Evolutionary conservation across 2,113 vertebrate genomes (phyloP).

Genomic region (Clinocottus analis): DNA sequence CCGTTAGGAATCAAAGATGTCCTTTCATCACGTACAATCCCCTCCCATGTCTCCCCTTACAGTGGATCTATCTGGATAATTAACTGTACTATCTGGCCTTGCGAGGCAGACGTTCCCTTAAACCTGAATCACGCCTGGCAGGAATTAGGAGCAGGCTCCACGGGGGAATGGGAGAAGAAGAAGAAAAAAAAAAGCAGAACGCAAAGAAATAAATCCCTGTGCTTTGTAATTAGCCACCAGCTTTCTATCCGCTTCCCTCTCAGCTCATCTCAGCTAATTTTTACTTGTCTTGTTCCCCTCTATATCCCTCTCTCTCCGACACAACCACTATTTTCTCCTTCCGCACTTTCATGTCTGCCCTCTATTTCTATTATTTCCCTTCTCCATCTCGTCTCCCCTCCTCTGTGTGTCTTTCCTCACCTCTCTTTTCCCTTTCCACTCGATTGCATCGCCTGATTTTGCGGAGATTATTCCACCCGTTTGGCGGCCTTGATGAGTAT

Average conservation of each 20-base stretch:
- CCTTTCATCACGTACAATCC: slow-evolving; percentile 72
- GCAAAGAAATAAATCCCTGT: slow-evolving; percentile 71
- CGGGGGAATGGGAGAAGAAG: slow-evolving; percentile 23
- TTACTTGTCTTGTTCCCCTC: slow-evolving; percentile 21
- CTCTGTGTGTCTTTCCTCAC: slow-evolving; percentile 4
- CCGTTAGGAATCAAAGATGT: slow-evolving; percentile 57
- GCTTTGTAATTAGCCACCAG: slow-evolving; percentile 75
- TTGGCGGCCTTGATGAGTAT: slow-evolving; percentile 73
- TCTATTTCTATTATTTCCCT: slow-evolving; percentile 27
- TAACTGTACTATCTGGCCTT: slow-evolving; percentile 58
- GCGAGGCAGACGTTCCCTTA: slow-evolving; percentile 48
- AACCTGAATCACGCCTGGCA: slow-evolving; percentile 49
- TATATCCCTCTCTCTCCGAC: slow-evolving; percentile 13
- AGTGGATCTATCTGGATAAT: slow-evolving; percentile 68
- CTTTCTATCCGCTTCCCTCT: slow-evolving; percentile 31
- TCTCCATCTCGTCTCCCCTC: slow-evolving; percentile 14
- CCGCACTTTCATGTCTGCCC: slow-evolving; percentile 33
- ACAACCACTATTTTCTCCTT: slow-evolving; percentile 37
- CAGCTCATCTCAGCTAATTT: slow-evolving; percentile 59
- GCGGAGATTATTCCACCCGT: slow-evolving; percentile 76
- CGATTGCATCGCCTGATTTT: slow-evolving; percentile 72
- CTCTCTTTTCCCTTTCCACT: slow-evolving; percentile 60
- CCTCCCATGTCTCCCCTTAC: slow-evolving; percentile 65
- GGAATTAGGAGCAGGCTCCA: slow-evolving; percentile 59
- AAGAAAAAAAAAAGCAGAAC: slow-evolving; percentile 47